Evolutionary conservation across 2,113 vertebrate genomes (phyloP), one percentile per base, ranked within the genome.

Genomic region (Muscicapa adusta): DNA sequence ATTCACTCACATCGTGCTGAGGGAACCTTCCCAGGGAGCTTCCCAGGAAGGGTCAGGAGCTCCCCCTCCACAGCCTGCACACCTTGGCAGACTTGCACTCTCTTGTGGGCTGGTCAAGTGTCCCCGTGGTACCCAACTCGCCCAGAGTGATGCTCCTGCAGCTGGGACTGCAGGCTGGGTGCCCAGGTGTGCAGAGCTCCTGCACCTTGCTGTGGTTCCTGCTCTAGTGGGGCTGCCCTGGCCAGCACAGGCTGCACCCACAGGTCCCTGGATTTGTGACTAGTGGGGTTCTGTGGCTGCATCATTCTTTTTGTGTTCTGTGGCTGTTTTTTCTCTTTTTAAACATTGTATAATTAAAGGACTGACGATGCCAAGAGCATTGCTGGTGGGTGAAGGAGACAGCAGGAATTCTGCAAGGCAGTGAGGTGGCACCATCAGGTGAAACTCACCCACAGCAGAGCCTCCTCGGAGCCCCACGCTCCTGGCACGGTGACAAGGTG

Each of bases 361-460:
- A 48, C 50, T 72, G 77, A 45, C 0, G 29, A 83, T 76, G 79
- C 66, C 62, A 61, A 72, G 89, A 88, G 81, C 78, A 28, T 13
- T 65, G 81, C 70, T 89, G 73, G 88, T 90, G 88, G 90, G 85
- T 91, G 93, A 91, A 60, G 74, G 62, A 89, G 77, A 40, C 62
- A 93, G 66, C 54, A 93, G 88, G 57, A 42, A 53, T 82, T 75
- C 19, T 85, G 70, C 48, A 42, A 91, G 71, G 78, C 82, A 90
- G 47, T 62, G 82, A 93, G 45, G 71, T 94, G 81, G 81, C 88
- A 82, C 45, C 71, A 79, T 76, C 82, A 94, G 96, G 95, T 91
- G 93, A 89, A 82, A 76, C 24, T 75, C 90, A 47, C 82, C 85
- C 95, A 50, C 71, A 18, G 88, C 82, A 70, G 66, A 88, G 54